Conservation (phyloP, 1,140 invertebrate species). For the Anastatus disparis region DNA sequence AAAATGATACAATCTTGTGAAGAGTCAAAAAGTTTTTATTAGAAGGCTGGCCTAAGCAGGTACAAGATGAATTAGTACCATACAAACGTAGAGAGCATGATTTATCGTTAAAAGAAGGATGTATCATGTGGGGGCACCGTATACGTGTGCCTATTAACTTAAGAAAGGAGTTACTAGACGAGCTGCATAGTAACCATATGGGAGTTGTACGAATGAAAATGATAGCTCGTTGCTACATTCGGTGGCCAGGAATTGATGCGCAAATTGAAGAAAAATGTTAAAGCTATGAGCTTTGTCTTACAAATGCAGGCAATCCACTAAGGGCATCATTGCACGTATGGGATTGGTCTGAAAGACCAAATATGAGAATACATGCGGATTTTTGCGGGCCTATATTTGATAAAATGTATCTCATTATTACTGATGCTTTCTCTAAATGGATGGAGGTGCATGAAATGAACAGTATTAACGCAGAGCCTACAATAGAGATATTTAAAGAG, state of each 20-base stretch:
- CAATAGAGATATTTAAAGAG: not conserved
- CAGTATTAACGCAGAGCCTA: not conserved
- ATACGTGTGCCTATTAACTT: not conserved
- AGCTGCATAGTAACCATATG: conserved; percentile 59
- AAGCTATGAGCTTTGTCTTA: not conserved
- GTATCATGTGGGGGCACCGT: not conserved
- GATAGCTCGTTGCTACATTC: conserved; percentile 57
- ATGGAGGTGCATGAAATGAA: not conserved
- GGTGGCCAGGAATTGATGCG: conserved; percentile 61
- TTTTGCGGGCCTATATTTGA: not conserved
- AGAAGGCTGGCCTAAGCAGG: not conserved
- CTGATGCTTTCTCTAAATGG: not conserved
- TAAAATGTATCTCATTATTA: not conserved
- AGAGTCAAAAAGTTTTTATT: not conserved
- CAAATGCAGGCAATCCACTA: not conserved
- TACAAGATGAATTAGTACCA: not conserved
- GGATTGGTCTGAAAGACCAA: not conserved
- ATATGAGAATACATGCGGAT: not conserved
- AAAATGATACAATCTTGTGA: too few species aligned
- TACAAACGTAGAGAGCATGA: too few species aligned
- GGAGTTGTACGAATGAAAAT: conserved; percentile 64
- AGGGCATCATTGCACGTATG: not conserved
- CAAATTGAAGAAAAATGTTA: too few species aligned
- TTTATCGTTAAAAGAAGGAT: too few species aligned
- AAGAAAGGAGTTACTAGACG: not conserved